Evolutionary conservation across 2,888 invertebrate genomes (phyloP), one percentile per base, ranked within the genome.

Genomic region (Encarsia formosa): DNA sequence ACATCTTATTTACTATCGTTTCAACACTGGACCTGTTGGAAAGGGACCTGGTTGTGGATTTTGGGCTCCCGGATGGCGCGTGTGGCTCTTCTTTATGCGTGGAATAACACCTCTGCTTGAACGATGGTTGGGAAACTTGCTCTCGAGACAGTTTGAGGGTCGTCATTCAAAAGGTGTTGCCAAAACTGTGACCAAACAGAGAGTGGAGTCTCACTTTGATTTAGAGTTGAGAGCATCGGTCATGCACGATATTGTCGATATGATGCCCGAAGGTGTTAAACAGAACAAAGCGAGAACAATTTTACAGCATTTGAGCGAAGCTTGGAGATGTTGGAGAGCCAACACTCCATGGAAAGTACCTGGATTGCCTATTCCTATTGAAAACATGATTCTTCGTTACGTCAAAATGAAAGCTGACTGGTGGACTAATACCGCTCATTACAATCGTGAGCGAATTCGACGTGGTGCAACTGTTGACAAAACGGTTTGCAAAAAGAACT

Each of bases 251-350:
- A 99, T 99, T 61, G 88, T 99, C n/a, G 99, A 99, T 69, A 99
- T 99, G 99, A 99, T 99, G 99, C 99, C 99, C 0, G 99, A 99
- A 76, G 99, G 99, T 59, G 99, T 99, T 72, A 99, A 99, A 71
- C 99, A 99, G 76, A 99, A 99, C 77, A 99, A 99, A 75, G 99
- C 99, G 0, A 83, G 98, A 62, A 98, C 98, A 3, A 99, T 99
- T 64, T 79, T 99, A 63, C 99, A 99, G 71, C 99, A 99, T 80
- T 79, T 99, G 56, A 96, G 95, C 23, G 99, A 99, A 76, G 99
- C 99, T 0, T 99, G 99, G 99, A 78, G 99, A 52, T 99, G 98
- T 75, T 99, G 99, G 99, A 99, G 99, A 74, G 99, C 99, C 0
- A 97, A 99, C 74, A 99, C 99, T 67, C 99, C 99, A 0, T 99